Base-by-base conservation (phyloP, 2,797 vertebrate genomes). In the Takifugu rubripes region DNA sequence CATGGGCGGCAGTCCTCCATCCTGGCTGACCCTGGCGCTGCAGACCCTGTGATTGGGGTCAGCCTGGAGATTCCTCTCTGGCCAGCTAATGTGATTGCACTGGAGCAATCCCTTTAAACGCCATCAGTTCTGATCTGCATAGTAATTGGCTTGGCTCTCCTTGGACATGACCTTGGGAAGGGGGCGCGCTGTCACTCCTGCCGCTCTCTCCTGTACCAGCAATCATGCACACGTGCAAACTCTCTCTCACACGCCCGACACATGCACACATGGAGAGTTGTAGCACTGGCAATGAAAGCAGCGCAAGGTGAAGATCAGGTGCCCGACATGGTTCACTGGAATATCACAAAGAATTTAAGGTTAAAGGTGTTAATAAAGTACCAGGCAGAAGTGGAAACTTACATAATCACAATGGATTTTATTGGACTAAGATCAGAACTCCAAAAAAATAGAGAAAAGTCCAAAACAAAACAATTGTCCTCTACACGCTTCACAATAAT, bases 101-200 rank as follows among this genome's bases (percentile, higher is more conserved):
- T 91, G 89, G 92, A 94, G 95, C 94, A 96, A 96, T 95, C 95
- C 94, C 93, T 93, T 95, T 96, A 95, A 96, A 96, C 94, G 92
- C 92, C 88, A 90, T 88, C 84, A 91, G 89, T 90, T 93, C 94
- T 94, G 93, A 96, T 96, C 94, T 97, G 96, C 96, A 97, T 96
- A 94, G 94, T 96, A 96, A 96, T 95, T 94, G 94, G 92, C 93
- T 94, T 84, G 70, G 79, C 84, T 93, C 92, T 95, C 94, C 94
- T 97, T 95, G 92, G 85, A 85, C 84, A 79, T 96, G 94, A 96
- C 94, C 94, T 97, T 94, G 90, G 84, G 84, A 84, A 81, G 93
- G 92, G 46, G 93, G 93, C 87, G 92, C 94, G 92, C 94, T 93
- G 94, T 95, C 93, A 93, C 93, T 95, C 88, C 83, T 5, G 74